Conservation (phyloP, 2,888 invertebrate genomes). For the Lochmaea crataegi region DNA sequence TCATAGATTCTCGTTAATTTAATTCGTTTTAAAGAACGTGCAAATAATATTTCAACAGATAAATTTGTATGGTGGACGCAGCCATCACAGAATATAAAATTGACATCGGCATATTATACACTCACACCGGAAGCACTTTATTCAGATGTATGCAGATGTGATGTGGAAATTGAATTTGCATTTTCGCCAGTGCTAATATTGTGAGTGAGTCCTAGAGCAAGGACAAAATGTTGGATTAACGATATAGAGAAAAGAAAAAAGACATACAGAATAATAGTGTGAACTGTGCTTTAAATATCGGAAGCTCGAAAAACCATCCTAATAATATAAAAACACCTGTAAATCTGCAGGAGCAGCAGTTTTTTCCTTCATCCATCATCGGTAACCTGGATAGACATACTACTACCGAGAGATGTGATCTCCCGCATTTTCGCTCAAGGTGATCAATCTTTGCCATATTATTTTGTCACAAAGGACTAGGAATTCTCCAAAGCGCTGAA, state of each 20-base stretch:
- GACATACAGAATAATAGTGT: too few relatives aligned
- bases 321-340: too few relatives aligned
- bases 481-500: constrained; percentile 1
- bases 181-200: too few relatives aligned
- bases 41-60: not conserved
- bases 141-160: not conserved
- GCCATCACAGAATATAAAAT: not conserved
- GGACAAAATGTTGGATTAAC: too few relatives aligned
- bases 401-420: not conserved
- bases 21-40: not conserved
- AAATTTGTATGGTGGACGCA: not conserved
- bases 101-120: not conserved
- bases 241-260: too few relatives aligned
- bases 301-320: too few relatives aligned
- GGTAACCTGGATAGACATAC: not conserved
- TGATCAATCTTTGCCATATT: constrained; percentile 12
- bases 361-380: too few relatives aligned
- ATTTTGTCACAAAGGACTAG: not conserved
- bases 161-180: not conserved
- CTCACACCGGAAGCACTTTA: not conserved
- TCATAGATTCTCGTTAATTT: not conserved
- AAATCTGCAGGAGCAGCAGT: too few relatives aligned
- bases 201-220: too few relatives aligned
- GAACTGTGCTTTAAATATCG: too few relatives aligned
- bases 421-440: not conserved